Conservation (phyloP, 1,140 invertebrate species). For the Lethocerus indicus region DNA sequence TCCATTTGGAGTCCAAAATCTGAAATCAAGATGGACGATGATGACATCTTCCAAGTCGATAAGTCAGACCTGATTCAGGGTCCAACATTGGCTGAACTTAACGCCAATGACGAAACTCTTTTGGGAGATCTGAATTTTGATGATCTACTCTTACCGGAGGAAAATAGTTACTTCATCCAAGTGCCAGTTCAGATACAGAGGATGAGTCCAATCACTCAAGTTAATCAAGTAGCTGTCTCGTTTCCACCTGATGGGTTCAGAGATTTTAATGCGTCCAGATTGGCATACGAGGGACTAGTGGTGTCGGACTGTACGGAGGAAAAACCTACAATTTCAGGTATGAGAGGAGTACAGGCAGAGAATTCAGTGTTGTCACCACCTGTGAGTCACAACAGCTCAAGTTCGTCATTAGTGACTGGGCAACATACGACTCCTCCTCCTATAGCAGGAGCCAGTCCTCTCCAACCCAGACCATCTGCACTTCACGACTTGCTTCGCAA, state of each 20-base stretch:
- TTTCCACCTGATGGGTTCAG: constrained; percentile 19
- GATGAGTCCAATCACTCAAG: not conserved
- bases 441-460: constrained; percentile 4
- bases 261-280: no score
- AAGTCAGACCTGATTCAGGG: constrained; percentile 68
- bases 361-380: constrained; percentile 1
- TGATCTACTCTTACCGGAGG: constrained; percentile 57
- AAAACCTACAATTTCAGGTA: no score
- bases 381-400: constrained; percentile 9
- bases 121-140: constrained; percentile 72
- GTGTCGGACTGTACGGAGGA: no score
- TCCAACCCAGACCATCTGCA: constrained; percentile 29
- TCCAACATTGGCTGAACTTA: constrained; percentile 72
- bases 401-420: constrained; percentile 4
- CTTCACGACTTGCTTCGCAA: constrained; percentile 49
- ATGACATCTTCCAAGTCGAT: constrained; percentile 79
- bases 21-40: constrained; percentile 58
- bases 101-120: constrained; percentile 61
- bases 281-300: no score
- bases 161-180: constrained; percentile 28
- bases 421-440: constrained; percentile 8
- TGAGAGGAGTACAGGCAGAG: not conserved
- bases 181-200: constrained; percentile 1
- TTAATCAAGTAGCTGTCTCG: constrained; percentile 12
- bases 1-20: constrained; percentile 33